Base-by-base conservation (phyloP, 2,113 vertebrate species). In the Peromyscus polionotus region DNA sequence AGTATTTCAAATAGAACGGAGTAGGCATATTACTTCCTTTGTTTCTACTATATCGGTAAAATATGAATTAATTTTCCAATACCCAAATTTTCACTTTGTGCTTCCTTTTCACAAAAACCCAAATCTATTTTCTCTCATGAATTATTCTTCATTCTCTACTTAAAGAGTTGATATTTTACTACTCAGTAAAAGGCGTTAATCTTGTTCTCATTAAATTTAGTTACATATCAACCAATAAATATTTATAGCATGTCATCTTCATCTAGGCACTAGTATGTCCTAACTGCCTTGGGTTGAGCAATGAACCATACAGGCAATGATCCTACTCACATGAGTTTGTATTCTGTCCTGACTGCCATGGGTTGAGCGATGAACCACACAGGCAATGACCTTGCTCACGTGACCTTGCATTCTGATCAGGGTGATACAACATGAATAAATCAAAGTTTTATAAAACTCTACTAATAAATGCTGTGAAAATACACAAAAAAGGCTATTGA, bases 171-270 rank as follows among this genome's bases (percentile, higher is more conserved):
- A 7, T 36, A 28, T 83, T 96, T 92, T 45, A 67, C 77, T 33
- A 76, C 48, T 92, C 26, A 79, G 54, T 24, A 91, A 84, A 54
- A 24, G 54, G 75, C 12, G 24, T 91, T 75, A 36, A 16, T 61
- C 75, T 95, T 92, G 85, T 63, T 92, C 63, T 95, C 81, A 84
- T 57, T 92, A 97, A 63, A 90, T 75, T 83, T 91, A 75, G 88
- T 39, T 39, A 45, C 59, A 72, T 45, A 67, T 85, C 57, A 94
- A 51, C 76, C 11, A 90, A 67, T 33, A 80, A 97, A 39, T 90
- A 73, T 72, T 89, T 57, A 80, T 31, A 87, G 36, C 51, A 7
- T 75, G 24, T 2, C 7, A 48, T 87, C n/a, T 16, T 2, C 7
- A 48, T 87, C n/a, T 16, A 24, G 39, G 6, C 65, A 14, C 54